Evolutionary conservation across 2,113 vertebrate species (phyloP).

Genomic region (Nothoprocta perdicaria): DNA sequence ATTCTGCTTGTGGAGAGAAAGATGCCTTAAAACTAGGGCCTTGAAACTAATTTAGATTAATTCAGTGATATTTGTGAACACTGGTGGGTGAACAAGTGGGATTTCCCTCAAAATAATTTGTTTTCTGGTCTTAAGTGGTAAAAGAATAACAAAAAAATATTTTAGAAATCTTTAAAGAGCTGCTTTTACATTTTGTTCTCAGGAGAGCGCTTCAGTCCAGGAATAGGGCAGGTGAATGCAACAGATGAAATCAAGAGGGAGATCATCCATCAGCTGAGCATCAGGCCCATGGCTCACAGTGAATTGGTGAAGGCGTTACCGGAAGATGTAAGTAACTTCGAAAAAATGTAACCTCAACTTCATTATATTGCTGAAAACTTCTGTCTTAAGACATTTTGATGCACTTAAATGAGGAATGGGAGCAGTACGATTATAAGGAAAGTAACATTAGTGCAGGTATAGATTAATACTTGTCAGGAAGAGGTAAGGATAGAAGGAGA

Average conservation of each 20-base stretch:
- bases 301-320: conserved; percentile 95
- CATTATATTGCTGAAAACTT: neutral
- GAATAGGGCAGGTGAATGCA: conserved; percentile 88
- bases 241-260: conserved; percentile 93
- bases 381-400: accelerated
- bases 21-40: neutral
- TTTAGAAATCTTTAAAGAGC: neutral
- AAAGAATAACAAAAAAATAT: neutral
- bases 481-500: neutral
- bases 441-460: neutral
- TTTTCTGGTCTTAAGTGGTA: neutral
- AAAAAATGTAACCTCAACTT: neutral
- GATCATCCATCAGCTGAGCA: conserved; percentile 95
- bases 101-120: neutral
- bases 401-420: neutral
- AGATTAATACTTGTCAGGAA: neutral
- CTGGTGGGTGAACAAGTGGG: neutral
- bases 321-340: conserved; percentile 89
- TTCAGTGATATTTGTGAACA: neutral
- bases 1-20: neutral
- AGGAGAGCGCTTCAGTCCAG: conserved; percentile 92
- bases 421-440: neutral
- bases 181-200: conserved; percentile 1
- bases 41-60: neutral
- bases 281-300: conserved; percentile 96